phyloP scores from a whole-genome alignment of 2,888 invertebrate species.

The Nebria salina region DNA sequence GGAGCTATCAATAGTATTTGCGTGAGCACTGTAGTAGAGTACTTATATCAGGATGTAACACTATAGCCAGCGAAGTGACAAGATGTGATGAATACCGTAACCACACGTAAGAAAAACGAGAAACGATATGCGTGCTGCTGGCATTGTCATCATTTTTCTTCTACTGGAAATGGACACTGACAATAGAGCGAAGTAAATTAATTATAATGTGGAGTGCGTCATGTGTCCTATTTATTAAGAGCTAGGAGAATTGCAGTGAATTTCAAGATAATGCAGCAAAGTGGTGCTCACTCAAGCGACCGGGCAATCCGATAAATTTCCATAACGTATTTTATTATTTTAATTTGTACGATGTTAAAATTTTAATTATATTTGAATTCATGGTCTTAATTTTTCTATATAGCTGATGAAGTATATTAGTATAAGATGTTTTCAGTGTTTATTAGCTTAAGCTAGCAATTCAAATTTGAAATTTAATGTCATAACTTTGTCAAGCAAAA shows the following conservation, averaged over 20 bases:
- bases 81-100: not conserved
- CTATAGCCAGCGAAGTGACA: not conserved
- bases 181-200: slow-evolving; percentile 46
- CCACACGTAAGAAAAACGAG: slow-evolving; percentile 19
- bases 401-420: too few relatives aligned
- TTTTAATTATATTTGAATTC: too few relatives aligned
- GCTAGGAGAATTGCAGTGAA: too few relatives aligned
- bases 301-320: not conserved
- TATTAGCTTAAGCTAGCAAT: too few relatives aligned
- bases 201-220: slow-evolving; percentile 46
- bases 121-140: slow-evolving; percentile 41
- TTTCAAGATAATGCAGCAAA: too few relatives aligned
- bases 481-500: too few relatives aligned
- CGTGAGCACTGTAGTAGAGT: not conserved
- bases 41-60: not conserved
- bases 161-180: slow-evolving; percentile 57
- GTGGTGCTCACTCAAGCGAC: not conserved
- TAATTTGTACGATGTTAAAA: too few relatives aligned
- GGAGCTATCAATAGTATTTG: not conserved
- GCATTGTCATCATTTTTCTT: slow-evolving; percentile 47
- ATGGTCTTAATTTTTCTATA: too few relatives aligned
- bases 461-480: too few relatives aligned
- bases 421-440: too few relatives aligned
- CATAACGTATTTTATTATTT: too few relatives aligned
- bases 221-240: too few relatives aligned